Evolutionary conservation across 2,888 invertebrate genomes (phyloP).

Genomic region (Pseudoips prasinana): DNA sequence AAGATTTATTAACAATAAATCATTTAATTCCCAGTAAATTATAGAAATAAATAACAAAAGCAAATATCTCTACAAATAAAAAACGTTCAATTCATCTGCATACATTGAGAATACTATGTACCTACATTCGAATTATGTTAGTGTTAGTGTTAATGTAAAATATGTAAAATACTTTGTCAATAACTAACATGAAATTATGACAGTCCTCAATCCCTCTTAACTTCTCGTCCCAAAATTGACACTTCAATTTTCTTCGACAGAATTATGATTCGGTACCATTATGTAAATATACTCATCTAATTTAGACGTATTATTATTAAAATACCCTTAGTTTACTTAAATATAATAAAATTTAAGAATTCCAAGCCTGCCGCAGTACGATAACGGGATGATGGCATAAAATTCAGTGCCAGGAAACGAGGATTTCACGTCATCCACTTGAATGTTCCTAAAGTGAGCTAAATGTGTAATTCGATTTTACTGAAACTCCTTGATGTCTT

Average conservation of each 20-base stretch:
- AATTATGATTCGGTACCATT: background rate
- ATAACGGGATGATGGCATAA: constrained; percentile 54
- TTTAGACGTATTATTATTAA: constrained; percentile 9
- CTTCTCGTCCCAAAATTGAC: background rate
- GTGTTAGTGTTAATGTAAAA: no score
- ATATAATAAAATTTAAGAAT: constrained; percentile 37
- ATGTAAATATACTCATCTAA: constrained; percentile 4
- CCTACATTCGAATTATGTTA: no score
- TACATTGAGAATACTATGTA: no score
- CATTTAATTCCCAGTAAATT: no score
- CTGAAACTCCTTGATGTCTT: constrained; percentile 11
- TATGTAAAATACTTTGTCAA: no score
- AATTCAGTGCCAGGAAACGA: constrained; percentile 43
- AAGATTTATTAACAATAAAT: no score
- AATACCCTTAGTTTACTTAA: constrained; percentile 20
- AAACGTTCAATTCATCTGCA: no score
- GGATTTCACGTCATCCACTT: constrained; percentile 32
- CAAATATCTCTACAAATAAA: no score
- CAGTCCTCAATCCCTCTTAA: no score
- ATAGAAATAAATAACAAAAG: no score
- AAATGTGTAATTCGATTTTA: constrained; percentile 25
- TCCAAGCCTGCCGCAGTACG: constrained; percentile 39
- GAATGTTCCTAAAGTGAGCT: constrained; percentile 28
- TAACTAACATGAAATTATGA: background rate
- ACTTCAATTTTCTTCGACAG: background rate